Evolutionary conservation across 2,797 vertebrate species (phyloP).

Genomic region (Molothrus ater): DNA sequence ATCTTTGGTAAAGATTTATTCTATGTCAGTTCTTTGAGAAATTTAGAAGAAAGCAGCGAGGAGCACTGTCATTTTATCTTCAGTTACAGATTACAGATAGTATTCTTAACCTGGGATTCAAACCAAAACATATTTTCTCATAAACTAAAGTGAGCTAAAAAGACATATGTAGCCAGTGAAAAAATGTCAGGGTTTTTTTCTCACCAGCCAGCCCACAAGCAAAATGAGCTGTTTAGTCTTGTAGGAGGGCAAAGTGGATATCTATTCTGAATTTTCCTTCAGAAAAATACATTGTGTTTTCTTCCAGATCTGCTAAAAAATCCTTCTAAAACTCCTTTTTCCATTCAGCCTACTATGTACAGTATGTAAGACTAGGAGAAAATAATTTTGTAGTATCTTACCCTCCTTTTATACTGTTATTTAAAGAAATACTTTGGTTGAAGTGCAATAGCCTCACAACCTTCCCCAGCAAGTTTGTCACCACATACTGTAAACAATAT

Average conservation of each 20-base stretch:
- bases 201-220: background rate
- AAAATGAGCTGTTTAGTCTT: background rate
- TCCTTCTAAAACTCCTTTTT: background rate
- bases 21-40: background rate
- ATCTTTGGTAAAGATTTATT: background rate
- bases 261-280: background rate
- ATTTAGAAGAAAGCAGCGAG: background rate
- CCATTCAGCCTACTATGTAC: background rate
- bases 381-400: background rate
- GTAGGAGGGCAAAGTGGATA: background rate
- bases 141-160: background rate
- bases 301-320: background rate
- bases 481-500: background rate
- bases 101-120: background rate
- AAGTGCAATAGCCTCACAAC: background rate
- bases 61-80: background rate
- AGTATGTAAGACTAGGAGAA: background rate
- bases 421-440: background rate
- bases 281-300: background rate
- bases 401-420: background rate
- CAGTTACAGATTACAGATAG: background rate
- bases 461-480: background rate
- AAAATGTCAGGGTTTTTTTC: fast-evolving
- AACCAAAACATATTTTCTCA: background rate
- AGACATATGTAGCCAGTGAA: background rate